Base-by-base conservation (phyloP, 2,888 invertebrate genomes). In the Atrina japonica region DNA sequence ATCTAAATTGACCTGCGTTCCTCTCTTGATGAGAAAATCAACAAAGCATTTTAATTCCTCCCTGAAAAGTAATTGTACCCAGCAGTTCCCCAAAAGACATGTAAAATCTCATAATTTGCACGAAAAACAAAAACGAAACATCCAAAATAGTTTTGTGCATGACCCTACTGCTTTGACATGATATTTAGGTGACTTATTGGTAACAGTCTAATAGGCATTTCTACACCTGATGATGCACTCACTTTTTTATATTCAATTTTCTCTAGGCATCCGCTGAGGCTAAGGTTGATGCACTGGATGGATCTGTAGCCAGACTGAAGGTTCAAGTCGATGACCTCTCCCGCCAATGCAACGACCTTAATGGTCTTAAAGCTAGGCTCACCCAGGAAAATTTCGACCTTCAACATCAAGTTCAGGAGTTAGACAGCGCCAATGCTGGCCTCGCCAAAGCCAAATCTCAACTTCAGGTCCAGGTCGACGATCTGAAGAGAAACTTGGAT, bases 401-500 rank as follows among this genome's bases (percentile, higher is more conserved):
- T 53, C 89, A 89, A 81, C 92, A 98, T 88, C 94, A 93, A 91
- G 95, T 98, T 91, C 95, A 95, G 90, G 99, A 99, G 92, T 93
- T 98, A 85, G 95, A 96, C 92, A 94, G 98, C 91, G 97, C 96
- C 92, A 97, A 98, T 91, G 98, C 98, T 90, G 97, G 98, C 92
- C 92, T 99, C 89, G 97, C 96, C 93, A 96, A 99, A 92, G 97
- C 97, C 83, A 95, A 86, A 78, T 76, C 83, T 43, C 83, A 83
- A 69, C 88, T 90, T 56, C 88, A 89, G 76, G 71, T 78, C 66
- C 75, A 77, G 41, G 70, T 84, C 43, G 91, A 91, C 67, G 91
- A 91, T 72, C 77, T 85, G 72, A 91, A 88, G 84, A 83, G 88
- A 68, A 76, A 76, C 61, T 78, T 87, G 52, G 90, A 90, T 73